These are phyloP conservation scores for Strix aluco DNA, from an alignment of 2,113 vertebrate species.

Conservation along the genomic window DNA sequence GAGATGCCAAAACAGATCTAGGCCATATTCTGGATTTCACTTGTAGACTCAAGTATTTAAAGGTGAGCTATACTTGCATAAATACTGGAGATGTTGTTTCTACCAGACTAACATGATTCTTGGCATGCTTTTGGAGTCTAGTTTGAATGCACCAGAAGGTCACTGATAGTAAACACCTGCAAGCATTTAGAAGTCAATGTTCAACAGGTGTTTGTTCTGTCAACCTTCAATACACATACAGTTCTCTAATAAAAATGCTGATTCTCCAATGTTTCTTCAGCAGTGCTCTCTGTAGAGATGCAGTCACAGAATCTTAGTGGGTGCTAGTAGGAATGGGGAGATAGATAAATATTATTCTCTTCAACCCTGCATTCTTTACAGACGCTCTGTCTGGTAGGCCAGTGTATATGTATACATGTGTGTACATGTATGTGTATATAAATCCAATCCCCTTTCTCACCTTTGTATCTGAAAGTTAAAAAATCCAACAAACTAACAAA, in stretches of 20 bases:
- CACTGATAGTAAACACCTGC: background rate
- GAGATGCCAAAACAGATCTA: conserved; percentile 94
- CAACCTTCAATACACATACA: accelerated
- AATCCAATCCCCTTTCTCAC: background rate
- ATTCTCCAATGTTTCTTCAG: background rate
- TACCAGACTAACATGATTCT: background rate
- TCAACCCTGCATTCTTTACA: background rate
- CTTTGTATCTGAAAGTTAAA: background rate
- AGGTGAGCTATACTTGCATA: conserved; percentile 74
- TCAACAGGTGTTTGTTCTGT: background rate
- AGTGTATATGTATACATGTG: background rate
- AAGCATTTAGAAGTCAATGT: background rate
- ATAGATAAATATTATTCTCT: background rate
- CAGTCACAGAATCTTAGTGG: background rate
- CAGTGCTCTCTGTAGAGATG: background rate
- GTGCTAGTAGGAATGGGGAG: background rate
- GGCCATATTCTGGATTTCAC: conserved; percentile 98
- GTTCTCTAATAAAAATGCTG: background rate
- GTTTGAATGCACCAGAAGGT: background rate
- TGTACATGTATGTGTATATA: background rate
- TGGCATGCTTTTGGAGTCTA: background rate
- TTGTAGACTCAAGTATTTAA: conserved; percentile 94
- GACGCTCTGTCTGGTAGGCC: background rate
- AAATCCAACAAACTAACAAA: background rate
- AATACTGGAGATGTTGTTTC: background rate